Evolutionary conservation across 2,797 vertebrate genomes (phyloP).

Genomic region (Cottoperca gobio): DNA sequence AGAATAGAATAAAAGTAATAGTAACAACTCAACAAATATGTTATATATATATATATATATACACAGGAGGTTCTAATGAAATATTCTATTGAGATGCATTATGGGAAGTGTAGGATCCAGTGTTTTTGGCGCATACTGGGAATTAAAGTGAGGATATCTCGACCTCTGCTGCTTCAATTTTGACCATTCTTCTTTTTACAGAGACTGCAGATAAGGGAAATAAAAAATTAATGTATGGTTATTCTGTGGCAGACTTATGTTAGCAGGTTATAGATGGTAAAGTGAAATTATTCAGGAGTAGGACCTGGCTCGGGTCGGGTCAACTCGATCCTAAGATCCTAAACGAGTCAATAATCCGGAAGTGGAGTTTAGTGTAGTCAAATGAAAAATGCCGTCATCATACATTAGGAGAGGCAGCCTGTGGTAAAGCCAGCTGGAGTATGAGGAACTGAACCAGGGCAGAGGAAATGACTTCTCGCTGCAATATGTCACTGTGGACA

Average conservation of each 20-base stretch:
- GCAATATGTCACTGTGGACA: slow-evolving; percentile 21
- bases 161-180: not conserved
- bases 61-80: not conserved
- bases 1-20: not conserved
- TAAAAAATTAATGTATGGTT: not conserved
- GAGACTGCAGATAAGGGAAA: not conserved
- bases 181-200: not conserved
- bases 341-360: slow-evolving; percentile 74
- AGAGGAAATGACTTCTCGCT: not conserved
- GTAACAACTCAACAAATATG: not conserved
- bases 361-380: slow-evolving; percentile 62
- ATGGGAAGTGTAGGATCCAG: too few species aligned
- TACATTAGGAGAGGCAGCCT: not conserved
- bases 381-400: slow-evolving; percentile 47
- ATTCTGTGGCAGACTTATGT: not conserved
- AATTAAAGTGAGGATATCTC: not conserved
- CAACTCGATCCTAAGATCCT: slow-evolving; percentile 10
- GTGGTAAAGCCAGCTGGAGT: slow-evolving; percentile 28
- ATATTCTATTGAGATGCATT: not conserved
- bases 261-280: not conserved
- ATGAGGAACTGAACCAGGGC: slow-evolving; percentile 5
- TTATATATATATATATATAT: too few species aligned
- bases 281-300: not conserved
- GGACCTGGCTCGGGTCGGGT: slow-evolving; percentile 1
- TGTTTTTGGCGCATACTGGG: not conserved